These are phyloP conservation scores for Acipenser oxyrinchus DNA, from an alignment of 2,797 vertebrate genomes.

Conservation along the genomic window DNA sequence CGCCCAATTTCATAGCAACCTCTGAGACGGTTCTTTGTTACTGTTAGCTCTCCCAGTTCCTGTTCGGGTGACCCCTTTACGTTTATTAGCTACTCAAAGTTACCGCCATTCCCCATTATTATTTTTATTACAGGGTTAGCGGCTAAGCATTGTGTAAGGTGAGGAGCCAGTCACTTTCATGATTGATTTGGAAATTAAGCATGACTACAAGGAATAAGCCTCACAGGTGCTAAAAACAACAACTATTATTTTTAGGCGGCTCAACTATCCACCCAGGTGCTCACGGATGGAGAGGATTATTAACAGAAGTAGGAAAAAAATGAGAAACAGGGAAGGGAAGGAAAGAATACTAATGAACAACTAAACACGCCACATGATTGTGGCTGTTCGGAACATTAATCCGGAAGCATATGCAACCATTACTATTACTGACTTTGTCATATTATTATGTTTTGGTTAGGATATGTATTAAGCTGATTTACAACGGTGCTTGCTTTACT, in stretches of 20 bases:
- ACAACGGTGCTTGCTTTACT: too few relatives aligned
- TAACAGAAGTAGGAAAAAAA: neutral
- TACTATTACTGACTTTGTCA: neutral
- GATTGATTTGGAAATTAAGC: conserved; percentile 6
- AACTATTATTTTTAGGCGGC: conserved; percentile 13
- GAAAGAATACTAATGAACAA: neutral
- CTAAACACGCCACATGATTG: neutral
- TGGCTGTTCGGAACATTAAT: neutral
- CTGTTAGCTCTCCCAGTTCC: neutral
- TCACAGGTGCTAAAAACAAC: conserved; percentile 3
- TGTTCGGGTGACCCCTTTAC: neutral
- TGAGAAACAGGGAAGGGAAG: neutral
- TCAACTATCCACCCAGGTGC: neutral
- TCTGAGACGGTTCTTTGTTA: neutral
- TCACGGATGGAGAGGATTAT: neutral
- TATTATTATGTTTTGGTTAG: neutral
- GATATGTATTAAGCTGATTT: neutral
- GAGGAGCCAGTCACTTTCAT: neutral
- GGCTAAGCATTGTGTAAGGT: neutral
- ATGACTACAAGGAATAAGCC: conserved; percentile 5
- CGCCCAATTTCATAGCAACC: neutral
- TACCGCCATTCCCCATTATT: conserved; percentile 1
- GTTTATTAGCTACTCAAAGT: conserved; percentile 3
- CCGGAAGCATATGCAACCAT: neutral
- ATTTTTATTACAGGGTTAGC: neutral